Conservation (phyloP, 2,797 vertebrate species). For the Huso huso region DNA sequence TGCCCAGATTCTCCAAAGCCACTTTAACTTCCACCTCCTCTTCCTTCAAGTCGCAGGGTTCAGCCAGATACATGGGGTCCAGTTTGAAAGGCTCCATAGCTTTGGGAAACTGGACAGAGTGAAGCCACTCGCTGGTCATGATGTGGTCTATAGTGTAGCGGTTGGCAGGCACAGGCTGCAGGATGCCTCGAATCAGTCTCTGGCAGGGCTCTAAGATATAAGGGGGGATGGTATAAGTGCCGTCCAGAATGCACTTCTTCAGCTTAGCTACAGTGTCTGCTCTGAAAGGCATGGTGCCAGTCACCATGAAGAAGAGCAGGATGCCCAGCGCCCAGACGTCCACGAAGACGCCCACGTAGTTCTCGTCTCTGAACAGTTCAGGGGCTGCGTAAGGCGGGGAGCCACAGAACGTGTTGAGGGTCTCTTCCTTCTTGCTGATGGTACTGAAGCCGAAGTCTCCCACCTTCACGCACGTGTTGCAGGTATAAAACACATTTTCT, state of each 20-base stretch:
- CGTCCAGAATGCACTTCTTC: conserved; percentile 88
- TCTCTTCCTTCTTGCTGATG: conserved; percentile 76
- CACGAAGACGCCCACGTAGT: conserved; percentile 79
- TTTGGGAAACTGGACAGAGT: conserved; percentile 70
- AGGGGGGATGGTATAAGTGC: conserved; percentile 64
- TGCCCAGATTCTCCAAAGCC: conserved; percentile 73
- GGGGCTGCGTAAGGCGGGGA: conserved; percentile 97
- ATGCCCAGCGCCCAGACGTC: conserved; percentile 94
- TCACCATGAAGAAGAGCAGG: conserved; percentile 88
- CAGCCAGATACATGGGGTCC: conserved; percentile 77
- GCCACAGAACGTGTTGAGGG: conserved; percentile 89
- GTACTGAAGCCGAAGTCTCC: conserved; percentile 98
- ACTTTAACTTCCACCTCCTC: conserved; percentile 78
- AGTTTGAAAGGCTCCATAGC: conserved; percentile 78
- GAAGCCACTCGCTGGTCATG: conserved; percentile 86
- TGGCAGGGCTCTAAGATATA: conserved; percentile 79
- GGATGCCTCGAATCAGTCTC: conserved; percentile 75
- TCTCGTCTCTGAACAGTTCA: conserved; percentile 86
- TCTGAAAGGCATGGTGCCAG: conserved; percentile 85
- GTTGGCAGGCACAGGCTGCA: conserved; percentile 73
- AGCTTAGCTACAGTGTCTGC: conserved; percentile 91
- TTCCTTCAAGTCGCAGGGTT: conserved; percentile 58
- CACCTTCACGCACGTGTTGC: conserved; percentile 85
- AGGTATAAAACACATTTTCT: conserved; percentile 89
- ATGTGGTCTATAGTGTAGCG: conserved; percentile 77